Evolutionary conservation across 2,797 vertebrate genomes (phyloP), one percentile per base, ranked within the genome.

Genomic region (Clarias pachynema): DNA sequence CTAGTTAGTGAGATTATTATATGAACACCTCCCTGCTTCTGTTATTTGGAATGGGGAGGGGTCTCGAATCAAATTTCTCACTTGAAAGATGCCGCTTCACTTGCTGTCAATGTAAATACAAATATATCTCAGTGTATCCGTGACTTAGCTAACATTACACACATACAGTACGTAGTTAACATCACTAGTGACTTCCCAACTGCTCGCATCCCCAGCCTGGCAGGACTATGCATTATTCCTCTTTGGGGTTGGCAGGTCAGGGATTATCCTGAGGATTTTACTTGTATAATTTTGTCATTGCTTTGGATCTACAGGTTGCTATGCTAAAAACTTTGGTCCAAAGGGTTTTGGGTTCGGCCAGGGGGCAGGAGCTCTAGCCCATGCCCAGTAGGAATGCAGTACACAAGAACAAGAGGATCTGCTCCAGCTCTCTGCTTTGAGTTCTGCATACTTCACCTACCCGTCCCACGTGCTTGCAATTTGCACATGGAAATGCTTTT

Each of bases 321-420:
- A 99, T 0, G 97, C 97, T 69, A 99, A 99, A 94, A 97, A 97
- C 93, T 99, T 99, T 2, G 98, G 98, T 62, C 98, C 97, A 72
- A 99, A 99, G 89, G 98, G 98, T 78, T 99, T 99, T 78, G 98
- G 98, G 77, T 99, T 98, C 0, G 98, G 98, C 81, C 97, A 99
- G 89, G 98, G 98, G 0, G 98, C 97, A 0, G 98, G 98, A 59
- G 97, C 97, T 0, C 92, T 99, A 81, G 94, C 97, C 89, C 96
- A 99, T 89, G 95, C 98, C 0, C 95, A 98, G 93, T 99, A 93
- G 96, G 91, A 91, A 84, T 65, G 68, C 68, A 81, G 65, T 29
- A 70, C 26, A 60, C 31, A 4, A 44, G 60, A 79, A 78, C 85
- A 79, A 83, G 40, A 69, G 59, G 60, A 60, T 31, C 29, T 49